A percentile compares a stretch with the other conserved stretches of the same genome.
phyloP scores from a whole-genome alignment of 2,113 vertebrate genomes.

The Ancistrus triradiatus region DNA sequence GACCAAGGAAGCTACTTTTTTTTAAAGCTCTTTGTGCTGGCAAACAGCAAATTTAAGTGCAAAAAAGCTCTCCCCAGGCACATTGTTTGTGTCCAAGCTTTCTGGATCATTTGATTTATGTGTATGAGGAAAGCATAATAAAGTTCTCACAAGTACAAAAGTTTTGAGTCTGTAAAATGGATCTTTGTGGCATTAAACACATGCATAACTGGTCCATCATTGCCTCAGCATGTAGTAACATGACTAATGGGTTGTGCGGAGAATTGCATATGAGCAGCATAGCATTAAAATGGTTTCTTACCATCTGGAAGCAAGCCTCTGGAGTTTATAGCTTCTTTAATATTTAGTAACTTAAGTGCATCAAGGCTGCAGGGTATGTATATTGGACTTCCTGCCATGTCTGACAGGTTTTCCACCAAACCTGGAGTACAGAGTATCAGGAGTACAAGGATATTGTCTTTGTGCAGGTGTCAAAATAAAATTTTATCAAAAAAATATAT shows the following conservation, averaged over 20 bases:
- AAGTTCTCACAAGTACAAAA: conserved; percentile 52
- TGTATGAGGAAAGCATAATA: conserved; percentile 57
- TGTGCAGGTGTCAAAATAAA: too few relatives aligned
- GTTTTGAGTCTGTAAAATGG: conserved; percentile 46
- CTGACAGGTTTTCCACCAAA: too few relatives aligned
- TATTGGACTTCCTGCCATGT: too few relatives aligned
- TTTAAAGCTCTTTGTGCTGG: conserved; percentile 16
- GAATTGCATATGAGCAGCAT: conserved; percentile 37
- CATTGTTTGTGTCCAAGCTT: conserved; percentile 30
- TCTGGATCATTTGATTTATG: conserved; percentile 61
- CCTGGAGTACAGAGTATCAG: too few relatives aligned
- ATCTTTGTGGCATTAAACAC: conserved; percentile 33
- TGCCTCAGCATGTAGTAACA: conserved; percentile 40
- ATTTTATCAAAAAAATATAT: too few relatives aligned
- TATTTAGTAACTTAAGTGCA: conserved; percentile 25
- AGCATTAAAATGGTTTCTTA: conserved; percentile 24
- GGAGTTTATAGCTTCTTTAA: conserved; percentile 12
- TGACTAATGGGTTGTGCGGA: conserved; percentile 40
- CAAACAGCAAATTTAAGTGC: conserved; percentile 50
- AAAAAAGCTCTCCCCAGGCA: conserved; percentile 49
- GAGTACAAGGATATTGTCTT: too few relatives aligned
- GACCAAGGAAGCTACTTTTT: conserved; percentile 52
- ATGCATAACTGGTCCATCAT: conserved; percentile 47
- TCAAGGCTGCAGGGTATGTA: conserved; percentile 22
- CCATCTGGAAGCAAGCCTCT: conserved; percentile 38